These are phyloP conservation scores for Phoxinus dragarum DNA, from an alignment of 2,797 vertebrate species.

Conservation along the genomic window DNA sequence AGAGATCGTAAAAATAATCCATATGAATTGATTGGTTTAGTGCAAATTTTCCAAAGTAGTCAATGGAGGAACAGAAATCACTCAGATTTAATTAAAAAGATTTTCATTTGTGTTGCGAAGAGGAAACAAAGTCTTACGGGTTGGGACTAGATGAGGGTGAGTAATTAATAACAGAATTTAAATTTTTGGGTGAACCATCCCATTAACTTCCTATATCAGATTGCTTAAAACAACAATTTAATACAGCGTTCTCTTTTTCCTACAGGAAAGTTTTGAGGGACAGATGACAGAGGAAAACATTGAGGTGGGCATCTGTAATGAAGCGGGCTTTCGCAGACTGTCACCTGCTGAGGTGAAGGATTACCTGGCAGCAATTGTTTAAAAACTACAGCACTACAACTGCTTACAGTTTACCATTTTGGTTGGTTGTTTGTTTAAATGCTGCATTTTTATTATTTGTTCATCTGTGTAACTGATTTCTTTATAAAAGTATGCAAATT, in stretches of 20 bases:
- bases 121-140: not conserved
- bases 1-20: too few relatives aligned
- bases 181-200: rapidly evolving
- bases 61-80: not conserved
- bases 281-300: conserved; percentile 99
- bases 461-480: conserved; percentile 29
- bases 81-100: not conserved
- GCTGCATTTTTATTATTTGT: conserved; percentile 49
- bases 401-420: conserved; percentile 18
- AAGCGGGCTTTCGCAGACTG: conserved; percentile 95
- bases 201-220: not conserved
- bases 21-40: too few relatives aligned
- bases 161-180: not conserved
- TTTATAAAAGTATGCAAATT: conserved; percentile 46
- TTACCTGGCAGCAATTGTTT: conserved; percentile 97
- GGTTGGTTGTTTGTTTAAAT: conserved; percentile 16
- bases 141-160: not conserved
- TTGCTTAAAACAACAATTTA: not conserved
- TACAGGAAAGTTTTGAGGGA: conserved; percentile 98
- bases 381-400: conserved; percentile 55
- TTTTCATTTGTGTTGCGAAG: too few relatives aligned
- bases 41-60: too few relatives aligned
- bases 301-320: conserved; percentile 98
- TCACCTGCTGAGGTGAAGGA: conserved; percentile 98
- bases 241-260: not conserved